Evolutionary conservation across 2,888 invertebrate species (phyloP), one percentile per base, ranked within the genome.

Genomic region (Octodonta nipae): DNA sequence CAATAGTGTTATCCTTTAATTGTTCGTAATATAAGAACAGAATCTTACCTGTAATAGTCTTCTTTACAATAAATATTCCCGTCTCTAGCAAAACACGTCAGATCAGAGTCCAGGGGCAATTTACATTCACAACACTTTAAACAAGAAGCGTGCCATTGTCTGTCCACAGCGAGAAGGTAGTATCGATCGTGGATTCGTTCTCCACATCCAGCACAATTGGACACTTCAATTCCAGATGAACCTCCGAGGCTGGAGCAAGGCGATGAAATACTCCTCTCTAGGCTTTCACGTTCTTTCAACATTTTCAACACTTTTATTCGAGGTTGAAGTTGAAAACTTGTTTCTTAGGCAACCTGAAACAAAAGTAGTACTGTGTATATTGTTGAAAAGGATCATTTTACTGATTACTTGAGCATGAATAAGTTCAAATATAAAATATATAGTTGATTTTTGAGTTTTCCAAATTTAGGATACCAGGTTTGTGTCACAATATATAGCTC

Each of bases 41-140:
- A 12, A 15, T 50, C 66, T 66, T 61, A 89, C 91, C 88, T 79
- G 65, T 85, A 87, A 59, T 91, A 92, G 62, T 92, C 91, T 52
- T 88, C 87, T 58, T 88, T 88, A 70, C 91, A 92, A 64, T 86
- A 91, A 50, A 91, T 88, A 58, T 81, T 80, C 32, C 87, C 86
- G 51, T 88, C 86, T 43, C 86, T 68, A 6, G 85, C 79, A 61
- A 88, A 92, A 64, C 91, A 91, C 45, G 87, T 86, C 41, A 83
- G 68, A 56, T 89, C 85, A 5, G 83, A 73, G 59, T 88, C 88
- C 41, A 92, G 68, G 5, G 84, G 79, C 43, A 83, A 65, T 35
- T 82, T 78, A 57, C 91, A 91, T 56, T 85, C 81, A 60, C 78
- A 80, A 64, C 89, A 91, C 44, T 73, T 69, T 35, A 89, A 72